These are phyloP conservation scores for Erinaceus europaeus DNA, from an alignment of 2,113 vertebrate genomes.

Conservation along the genomic window DNA sequence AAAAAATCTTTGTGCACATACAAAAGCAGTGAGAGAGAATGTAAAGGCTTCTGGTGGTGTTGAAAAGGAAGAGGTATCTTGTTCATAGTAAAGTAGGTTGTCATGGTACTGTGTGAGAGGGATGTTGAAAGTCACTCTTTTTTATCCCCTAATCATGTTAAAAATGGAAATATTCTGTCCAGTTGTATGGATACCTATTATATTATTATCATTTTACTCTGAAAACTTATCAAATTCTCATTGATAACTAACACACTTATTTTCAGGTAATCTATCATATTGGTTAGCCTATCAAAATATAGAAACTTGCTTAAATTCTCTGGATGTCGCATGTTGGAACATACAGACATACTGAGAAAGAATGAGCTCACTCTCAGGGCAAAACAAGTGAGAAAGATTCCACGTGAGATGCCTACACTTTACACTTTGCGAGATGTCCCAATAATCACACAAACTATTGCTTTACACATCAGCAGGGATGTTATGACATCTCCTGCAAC, in stretches of 20 bases:
- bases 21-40: too few species aligned
- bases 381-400: background rate
- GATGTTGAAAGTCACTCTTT: too few species aligned
- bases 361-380: background rate
- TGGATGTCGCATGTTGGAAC: background rate
- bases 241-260: background rate
- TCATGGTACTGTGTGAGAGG: too few species aligned
- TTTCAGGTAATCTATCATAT: background rate
- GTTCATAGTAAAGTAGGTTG: too few species aligned
- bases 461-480: background rate
- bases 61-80: too few species aligned
- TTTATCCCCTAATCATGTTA: too few species aligned
- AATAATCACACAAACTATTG: background rate
- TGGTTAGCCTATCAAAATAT: background rate
- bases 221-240: background rate
- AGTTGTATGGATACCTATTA: too few species aligned
- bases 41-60: too few species aligned
- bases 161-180: too few species aligned
- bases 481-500: background rate
- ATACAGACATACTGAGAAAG: background rate
- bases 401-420: background rate
- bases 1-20: too few species aligned
- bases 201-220: too few species aligned
- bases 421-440: too few species aligned
- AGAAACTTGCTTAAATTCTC: background rate